Conservation (phyloP, 2,113 vertebrate genomes). For the Oreochromis aureus region DNA sequence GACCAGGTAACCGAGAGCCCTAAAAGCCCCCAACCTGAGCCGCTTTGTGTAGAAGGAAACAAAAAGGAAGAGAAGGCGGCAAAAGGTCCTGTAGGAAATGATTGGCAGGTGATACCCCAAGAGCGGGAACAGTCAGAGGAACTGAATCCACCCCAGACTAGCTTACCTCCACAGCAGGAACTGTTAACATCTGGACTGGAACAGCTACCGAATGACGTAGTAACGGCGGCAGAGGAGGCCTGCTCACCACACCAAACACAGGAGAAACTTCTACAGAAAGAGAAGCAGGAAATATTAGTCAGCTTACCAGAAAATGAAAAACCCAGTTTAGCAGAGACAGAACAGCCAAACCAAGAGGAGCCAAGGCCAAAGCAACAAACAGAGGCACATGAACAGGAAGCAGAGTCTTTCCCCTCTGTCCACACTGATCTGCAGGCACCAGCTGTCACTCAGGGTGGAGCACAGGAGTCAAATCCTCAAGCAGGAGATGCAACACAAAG, state of each 20-base stretch:
- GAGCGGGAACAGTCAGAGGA: not conserved
- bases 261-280: not conserved
- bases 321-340: not conserved
- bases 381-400: not conserved
- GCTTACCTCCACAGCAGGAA: not conserved
- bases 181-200: not conserved
- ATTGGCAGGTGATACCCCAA: not conserved
- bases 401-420: not conserved
- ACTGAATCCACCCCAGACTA: not conserved
- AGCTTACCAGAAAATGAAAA: not conserved
- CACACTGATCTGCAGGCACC: not conserved
- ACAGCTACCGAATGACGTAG: constrained; percentile 2
- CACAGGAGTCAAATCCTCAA: not conserved
- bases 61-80: not conserved
- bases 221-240: not conserved
- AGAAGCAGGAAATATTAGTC: not conserved
- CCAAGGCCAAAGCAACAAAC: not conserved
- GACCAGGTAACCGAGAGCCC: not conserved
- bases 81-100: not conserved
- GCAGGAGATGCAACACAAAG: not conserved
- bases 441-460: not conserved
- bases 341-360: constrained; percentile 14
- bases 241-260: not conserved
- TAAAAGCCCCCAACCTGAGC: not conserved
- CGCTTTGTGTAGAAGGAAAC: not conserved